Evolutionary conservation across 2,888 invertebrate genomes (phyloP).

Genomic region (Nomada ruficornis): DNA sequence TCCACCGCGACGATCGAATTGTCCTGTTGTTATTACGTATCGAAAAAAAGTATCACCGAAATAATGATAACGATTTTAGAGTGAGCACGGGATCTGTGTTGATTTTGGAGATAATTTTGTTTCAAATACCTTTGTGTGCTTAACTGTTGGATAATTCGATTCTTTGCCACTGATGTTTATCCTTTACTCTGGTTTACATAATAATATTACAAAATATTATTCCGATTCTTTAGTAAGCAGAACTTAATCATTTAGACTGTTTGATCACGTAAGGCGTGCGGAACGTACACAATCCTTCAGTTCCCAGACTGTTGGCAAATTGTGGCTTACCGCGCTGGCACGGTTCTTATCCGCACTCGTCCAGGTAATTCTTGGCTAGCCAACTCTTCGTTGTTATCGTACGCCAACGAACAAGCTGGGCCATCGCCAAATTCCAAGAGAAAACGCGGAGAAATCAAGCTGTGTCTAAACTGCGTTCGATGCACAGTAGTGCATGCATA

Average conservation of each 20-base stretch:
- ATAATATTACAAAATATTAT: neutral
- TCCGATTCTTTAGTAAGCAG: conserved; percentile 22
- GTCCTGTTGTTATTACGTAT: too few relatives aligned
- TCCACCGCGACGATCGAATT: too few relatives aligned
- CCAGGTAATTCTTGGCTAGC: conserved; percentile 64
- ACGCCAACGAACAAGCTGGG: conserved; percentile 48
- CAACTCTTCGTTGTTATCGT: conserved; percentile 58
- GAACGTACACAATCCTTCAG: conserved; percentile 48
- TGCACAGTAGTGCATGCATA: neutral
- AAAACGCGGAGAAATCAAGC: conserved; percentile 31
- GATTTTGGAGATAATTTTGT: too few relatives aligned
- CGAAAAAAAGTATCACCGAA: too few relatives aligned
- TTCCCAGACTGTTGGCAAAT: conserved; percentile 69
- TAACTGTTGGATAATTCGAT: too few relatives aligned
- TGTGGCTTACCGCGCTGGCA: conserved; percentile 70
- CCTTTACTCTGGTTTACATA: too few relatives aligned
- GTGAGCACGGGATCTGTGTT: too few relatives aligned
- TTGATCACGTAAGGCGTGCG: conserved; percentile 44
- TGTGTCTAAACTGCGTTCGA: conserved; percentile 18
- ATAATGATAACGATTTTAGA: too few relatives aligned
- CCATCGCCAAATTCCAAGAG: conserved; percentile 19
- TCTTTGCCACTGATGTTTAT: too few relatives aligned
- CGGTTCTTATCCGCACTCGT: conserved; percentile 70
- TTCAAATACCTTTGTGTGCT: too few relatives aligned
- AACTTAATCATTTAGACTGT: conserved; percentile 63